Evolutionary conservation across 1,140 invertebrate species (phyloP), one percentile per base, ranked within the genome.

Genomic region (Gonatopus flavifemur): DNA sequence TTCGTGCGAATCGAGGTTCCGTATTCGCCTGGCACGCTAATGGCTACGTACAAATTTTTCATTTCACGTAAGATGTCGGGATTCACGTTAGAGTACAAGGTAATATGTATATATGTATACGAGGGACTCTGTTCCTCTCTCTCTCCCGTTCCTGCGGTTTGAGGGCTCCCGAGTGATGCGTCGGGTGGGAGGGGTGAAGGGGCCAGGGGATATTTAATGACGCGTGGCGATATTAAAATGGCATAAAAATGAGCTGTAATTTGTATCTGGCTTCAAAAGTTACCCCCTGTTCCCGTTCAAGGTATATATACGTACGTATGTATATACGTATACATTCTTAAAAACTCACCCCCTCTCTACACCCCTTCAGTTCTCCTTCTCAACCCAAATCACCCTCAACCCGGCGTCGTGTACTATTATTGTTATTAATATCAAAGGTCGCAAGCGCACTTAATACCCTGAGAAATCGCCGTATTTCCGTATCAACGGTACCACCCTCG

Each of bases 221-320:
- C 64, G 72, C 72, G 68, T 76, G 64, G 70, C 63, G 70, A 77
- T 77, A 77, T 76, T 77, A 76, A 76, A 77, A 77, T 71, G 69
- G 72, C 70, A 74, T 76, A 77, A 77, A 76, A 77, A 77, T 77
- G 75, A 76, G 72, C 64, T 67, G 72, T 69, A 77, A 77, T 76
- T 77, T 76, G 74, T 77, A 77, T 74, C 67, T 64, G 60, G 64
- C 62, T 66, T 75, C 62, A 68, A 74, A 72, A 70, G 63, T 58
- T 61, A 56, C 61, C 56, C 52, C 52, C 41, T n/a, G n/a, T n/a
- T n/a, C n/a, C n/a, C n/a, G n/a, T n/a, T n/a, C n/a, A n/a, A n/a
- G n/a, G n/a, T n/a, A n/a, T n/a, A n/a, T n/a, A n/a, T n/a, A n/a
- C n/a, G n/a, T n/a, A n/a, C n/a, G n/a, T n/a, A n/a, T n/a, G n/a